A percentile compares a stretch with the other conserved stretches of the same genome.
phyloP scores from a whole-genome alignment of 2,113 vertebrate genomes.

The Turdus rufiventris region DNA sequence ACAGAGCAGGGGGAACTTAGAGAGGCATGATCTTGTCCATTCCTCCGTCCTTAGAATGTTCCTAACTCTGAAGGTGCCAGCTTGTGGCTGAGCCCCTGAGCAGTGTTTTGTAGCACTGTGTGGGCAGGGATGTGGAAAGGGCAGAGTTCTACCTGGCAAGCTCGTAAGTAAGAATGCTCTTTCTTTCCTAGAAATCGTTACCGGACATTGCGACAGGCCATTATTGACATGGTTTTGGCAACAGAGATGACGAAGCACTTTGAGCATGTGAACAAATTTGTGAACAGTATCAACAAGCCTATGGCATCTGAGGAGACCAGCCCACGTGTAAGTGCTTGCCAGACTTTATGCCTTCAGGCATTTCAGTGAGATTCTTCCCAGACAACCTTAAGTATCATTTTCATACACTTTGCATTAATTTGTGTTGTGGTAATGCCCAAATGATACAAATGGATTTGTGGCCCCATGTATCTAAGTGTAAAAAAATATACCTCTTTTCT shows the following conservation, averaged over 20 bases:
- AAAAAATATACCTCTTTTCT: background rate
- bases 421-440: background rate
- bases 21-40: background rate
- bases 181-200: constrained; percentile 84
- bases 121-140: background rate
- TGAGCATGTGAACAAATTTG: constrained; percentile 96
- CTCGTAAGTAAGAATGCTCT: background rate
- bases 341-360: background rate
- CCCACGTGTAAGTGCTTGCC: constrained; percentile 60
- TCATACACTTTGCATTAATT: background rate
- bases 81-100: background rate
- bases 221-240: constrained; percentile 97
- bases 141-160: background rate
- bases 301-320: constrained; percentile 83
- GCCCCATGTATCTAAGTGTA: background rate
- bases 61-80: background rate
- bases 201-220: constrained; percentile 87
- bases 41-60: background rate
- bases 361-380: background rate
- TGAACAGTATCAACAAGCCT: constrained; percentile 96
- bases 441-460: background rate
- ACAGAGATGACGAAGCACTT: constrained; percentile 98
- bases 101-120: background rate
- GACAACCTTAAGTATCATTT: background rate
- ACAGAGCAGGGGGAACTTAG: background rate